These are phyloP conservation scores for Entomobrya proxima DNA, from an alignment of 2,888 invertebrate genomes.

Conservation along the genomic window DNA sequence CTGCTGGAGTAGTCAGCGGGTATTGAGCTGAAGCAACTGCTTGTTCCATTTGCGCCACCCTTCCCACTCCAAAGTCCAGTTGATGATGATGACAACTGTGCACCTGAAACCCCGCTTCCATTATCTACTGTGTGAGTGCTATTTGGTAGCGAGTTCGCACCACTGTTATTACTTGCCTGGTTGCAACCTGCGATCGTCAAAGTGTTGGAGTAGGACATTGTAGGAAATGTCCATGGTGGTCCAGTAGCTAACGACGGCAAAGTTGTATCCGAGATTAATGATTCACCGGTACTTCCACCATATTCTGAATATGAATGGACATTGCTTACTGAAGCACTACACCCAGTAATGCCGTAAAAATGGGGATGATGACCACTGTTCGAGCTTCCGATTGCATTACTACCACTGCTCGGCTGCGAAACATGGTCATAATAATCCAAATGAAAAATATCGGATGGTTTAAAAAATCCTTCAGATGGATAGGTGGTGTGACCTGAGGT, in stretches of 20 bases:
- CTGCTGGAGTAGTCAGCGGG: slow-evolving; percentile 30
- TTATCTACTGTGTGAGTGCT: too few species aligned
- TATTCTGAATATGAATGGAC: slow-evolving; percentile 42
- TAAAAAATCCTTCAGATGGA: slow-evolving; percentile 66
- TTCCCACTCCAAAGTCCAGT: slow-evolving; percentile 29
- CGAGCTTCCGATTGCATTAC: neutral
- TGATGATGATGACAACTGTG: neutral
- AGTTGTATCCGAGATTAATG: slow-evolving; percentile 37
- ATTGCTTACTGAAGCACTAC: neutral
- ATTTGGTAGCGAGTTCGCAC: too few species aligned
- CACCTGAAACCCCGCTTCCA: neutral
- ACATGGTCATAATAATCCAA: slow-evolving; percentile 67
- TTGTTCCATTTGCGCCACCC: neutral
- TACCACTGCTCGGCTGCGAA: slow-evolving; percentile 33
- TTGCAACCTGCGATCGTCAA: slow-evolving; percentile 1
- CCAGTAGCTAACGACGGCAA: slow-evolving; percentile 47
- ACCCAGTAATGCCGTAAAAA: slow-evolving; percentile 33
- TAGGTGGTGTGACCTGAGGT: slow-evolving; percentile 9
- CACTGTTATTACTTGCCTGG: neutral
- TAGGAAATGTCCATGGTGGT: slow-evolving; percentile 52
- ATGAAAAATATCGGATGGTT: slow-evolving; percentile 73
- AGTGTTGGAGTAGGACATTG: slow-evolving; percentile 53
- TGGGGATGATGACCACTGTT: slow-evolving; percentile 41
- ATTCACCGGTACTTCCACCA: slow-evolving; percentile 33
- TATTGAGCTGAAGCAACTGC: slow-evolving; percentile 46